Base-by-base conservation (phyloP, 1,140 invertebrate genomes). In the Elysia chlorotica region DNA sequence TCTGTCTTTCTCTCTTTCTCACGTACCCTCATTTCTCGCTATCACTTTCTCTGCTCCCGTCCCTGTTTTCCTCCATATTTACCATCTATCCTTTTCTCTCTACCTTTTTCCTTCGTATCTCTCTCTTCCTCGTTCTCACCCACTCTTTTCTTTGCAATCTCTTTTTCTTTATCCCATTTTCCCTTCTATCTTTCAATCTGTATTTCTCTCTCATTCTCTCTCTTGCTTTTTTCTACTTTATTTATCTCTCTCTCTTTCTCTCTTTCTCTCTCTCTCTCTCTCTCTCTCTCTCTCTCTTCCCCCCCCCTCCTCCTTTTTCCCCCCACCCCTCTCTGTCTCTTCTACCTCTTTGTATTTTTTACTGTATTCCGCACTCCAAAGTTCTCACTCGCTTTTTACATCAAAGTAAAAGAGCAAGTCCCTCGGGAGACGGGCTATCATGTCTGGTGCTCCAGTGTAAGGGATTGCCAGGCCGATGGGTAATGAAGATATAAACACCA, bases 1-100 rank as follows among this genome's bases (percentile, higher is more conserved):
- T 48, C 41, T 48, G 10, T n/a, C 41, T 48, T 10, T 48, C n/a
- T 48, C 41, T 48, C 41, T 48, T 48, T 48, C 41, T 48, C 10
- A 14, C 41, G 10, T 48, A 10, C 41, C n/a, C n/a, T n/a, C 41
- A n/a, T 48, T n/a, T 48, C 10, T 48, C 41, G 10, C 41, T n/a
- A 10, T 48, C 41, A 14, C n/a, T 48, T n/a, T n/a, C 31, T 71
- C 69, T 71, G 69, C 67, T 57, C 31, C 61, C 67, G 61, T 71
- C 61, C 61, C 69, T 71, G 69, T 67, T 57, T 71, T 59, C 67
- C 69, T 71, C 61, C 61, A 59, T 71, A 57, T 67, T 57, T 71
- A 57, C 41, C 41, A n/a, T 48, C 41, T 48, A 48, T 48, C 41
- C n/a, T 10, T 48, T 48, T 48, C 10, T 48, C 41, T 48, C 41